Base-by-base conservation (phyloP, 2,113 vertebrate genomes). In the Xiphophorus maculatus region DNA sequence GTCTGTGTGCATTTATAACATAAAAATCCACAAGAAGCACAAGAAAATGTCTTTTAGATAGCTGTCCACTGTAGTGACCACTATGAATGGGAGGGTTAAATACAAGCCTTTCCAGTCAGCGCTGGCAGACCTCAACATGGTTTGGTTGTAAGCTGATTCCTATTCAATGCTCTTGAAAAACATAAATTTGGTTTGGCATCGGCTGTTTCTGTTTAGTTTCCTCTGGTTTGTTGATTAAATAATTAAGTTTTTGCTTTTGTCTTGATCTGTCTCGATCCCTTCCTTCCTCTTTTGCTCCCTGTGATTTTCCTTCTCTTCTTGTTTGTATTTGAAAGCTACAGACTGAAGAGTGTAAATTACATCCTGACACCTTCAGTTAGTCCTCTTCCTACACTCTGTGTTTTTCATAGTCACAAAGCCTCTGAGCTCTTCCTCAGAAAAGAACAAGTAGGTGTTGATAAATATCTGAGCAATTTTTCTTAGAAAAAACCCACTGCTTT, bases 301-400 rank as follows among this genome's bases (percentile, higher is more conserved):
- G 17, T 48, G 44, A 48, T 48, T 48, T 48, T 17, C 5, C 1
- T 48, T 48, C 44, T 19, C 17, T 19, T 6, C 17, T 48, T 5
- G 40, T 48, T 76, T 77, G 69, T 71, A 19, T 37, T 37, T 37
- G 35, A 64, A 82, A 64, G 66, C 48, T 17, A 25, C 71, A 60
- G 68, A 82, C 44, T 42, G 54, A 66, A 17, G 32, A 51, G 68
- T 78, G 63, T 29, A 83, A 83, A 87, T 65, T 62, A 69, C 19
- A 62, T 73, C 69, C 79, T 62, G 72, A 78, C 82, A 89, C 80
- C 69, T 84, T 60, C 29, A 48, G 65, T 44, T 44, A 28, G 65
- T 60, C 58, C 48, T 62, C 68, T 29, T 37, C 80, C 83, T 42
- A 71, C 77, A 78, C 44, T 65, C n/a, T 81, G 69, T 27, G 25